Base-by-base conservation (phyloP, 1,140 invertebrate genomes). In the Meloidogyne exigua region DNA sequence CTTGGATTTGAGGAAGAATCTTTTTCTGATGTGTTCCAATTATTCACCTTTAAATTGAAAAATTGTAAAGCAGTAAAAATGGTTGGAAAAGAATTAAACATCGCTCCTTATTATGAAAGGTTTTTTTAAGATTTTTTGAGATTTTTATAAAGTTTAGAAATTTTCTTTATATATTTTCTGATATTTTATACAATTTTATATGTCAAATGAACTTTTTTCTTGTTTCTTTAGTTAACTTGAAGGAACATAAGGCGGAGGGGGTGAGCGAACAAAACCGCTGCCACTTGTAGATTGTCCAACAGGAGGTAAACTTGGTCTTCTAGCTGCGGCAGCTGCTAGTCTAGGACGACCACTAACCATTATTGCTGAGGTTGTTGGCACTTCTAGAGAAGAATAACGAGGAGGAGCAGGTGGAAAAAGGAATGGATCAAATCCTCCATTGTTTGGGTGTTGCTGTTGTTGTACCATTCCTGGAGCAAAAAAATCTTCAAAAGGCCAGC, bases 361-460 rank as follows among this genome's bases (percentile, higher is more conserved):
- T 28, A 13, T 39, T 39, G 68, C 9, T 18, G 25, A 25, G 1
- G 44, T 12, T 23, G 23, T 66, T 23, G 26, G 26, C 7, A 42
- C 70, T n/a, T 42, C 76, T 28, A 77, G 44, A 21, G 76, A 77
- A n/a, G 76, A 77, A 66, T 77, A 77, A 18, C 76, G 75, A 25
- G 76, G 76, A 23, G 76, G 76, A 26, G 75, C 75, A 15, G 76
- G 71, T 12, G 76, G 76, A 42, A 66, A 77, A 11, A 76, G 32
- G 3, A 44, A 42, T 15, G 72, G 72, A 65, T 73, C 72, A 21
- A 73, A 42, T 65, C 15, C 4, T n/a, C 18, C 18, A n/a, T n/a
- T n/a, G 7, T n/a, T n/a, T 57, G 18, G n/a, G 21, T 57, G 13
- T 57, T 49, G 15, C 36, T 72, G 71, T 64, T 62, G 72, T 32